Conservation (phyloP, 2,113 vertebrate species). For the Pyxicephalus adspersus region DNA sequence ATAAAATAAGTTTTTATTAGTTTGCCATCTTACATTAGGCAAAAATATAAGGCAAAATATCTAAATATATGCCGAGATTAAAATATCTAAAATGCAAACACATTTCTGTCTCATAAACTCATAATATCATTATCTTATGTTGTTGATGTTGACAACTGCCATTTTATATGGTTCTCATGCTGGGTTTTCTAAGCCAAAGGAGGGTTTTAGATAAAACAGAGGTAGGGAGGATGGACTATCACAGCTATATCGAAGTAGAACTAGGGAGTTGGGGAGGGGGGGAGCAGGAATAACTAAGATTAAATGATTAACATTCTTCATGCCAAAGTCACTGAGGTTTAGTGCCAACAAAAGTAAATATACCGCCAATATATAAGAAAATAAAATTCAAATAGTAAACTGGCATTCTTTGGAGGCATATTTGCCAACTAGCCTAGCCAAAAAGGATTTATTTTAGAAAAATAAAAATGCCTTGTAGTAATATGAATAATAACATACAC, state of each 20-base stretch:
- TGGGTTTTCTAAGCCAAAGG: neutral
- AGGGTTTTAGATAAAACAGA: neutral
- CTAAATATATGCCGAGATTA: too few relatives aligned
- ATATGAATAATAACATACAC: conserved; percentile 12
- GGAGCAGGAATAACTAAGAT: conserved; percentile 39
- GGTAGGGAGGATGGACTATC: conserved; percentile 7
- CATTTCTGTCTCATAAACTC: too few relatives aligned
- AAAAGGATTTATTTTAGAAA: conserved; percentile 35
- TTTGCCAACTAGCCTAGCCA: conserved; percentile 39
- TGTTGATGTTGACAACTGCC: too few relatives aligned
- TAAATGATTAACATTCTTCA: conserved; percentile 42
- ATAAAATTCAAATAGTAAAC: conserved; percentile 40
- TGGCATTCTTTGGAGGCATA: conserved; percentile 22
- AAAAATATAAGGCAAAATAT: too few relatives aligned
- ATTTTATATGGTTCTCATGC: too few relatives aligned
- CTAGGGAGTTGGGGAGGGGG: neutral
- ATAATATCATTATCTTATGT: too few relatives aligned
- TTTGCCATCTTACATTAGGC: too few relatives aligned
- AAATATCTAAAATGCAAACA: too few relatives aligned
- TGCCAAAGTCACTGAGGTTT: conserved; percentile 44
- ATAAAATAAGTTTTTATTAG: too few relatives aligned
- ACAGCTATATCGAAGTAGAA: conserved; percentile 33
- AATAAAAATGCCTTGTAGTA: conserved; percentile 15
- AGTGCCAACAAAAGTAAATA: conserved; percentile 46
- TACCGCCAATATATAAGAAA: conserved; percentile 48